Evolutionary conservation across 2,113 vertebrate genomes (phyloP), one percentile per base, ranked within the genome.

Genomic region (Petromus typicus): DNA sequence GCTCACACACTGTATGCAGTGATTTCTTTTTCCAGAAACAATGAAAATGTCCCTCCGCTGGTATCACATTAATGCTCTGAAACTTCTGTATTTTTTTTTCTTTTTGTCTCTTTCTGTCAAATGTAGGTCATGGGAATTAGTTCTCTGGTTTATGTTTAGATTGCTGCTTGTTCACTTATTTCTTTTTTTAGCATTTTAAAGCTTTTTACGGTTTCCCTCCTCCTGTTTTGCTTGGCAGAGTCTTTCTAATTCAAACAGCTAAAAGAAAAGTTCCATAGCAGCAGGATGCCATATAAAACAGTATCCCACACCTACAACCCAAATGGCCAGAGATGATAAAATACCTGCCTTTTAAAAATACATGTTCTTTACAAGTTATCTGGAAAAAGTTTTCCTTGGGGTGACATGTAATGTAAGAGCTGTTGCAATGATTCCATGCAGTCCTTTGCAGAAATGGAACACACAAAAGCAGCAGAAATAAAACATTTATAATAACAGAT

Each of bases 241-340:
- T 5, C 82, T 93, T 95, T 97, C 95, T 97, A 79, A 96, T 89
- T 97, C 91, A 97, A 97, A 97, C 80, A 93, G 90, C 97, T 97
- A 86, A 90, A 98, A 98, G 97, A 96, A 97, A 97, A 96, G 90
- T 96, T 98, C 96, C 92, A 82, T 89, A 30, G 98, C 98, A 98
- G 97, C 95, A 57, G 98, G 96, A 93, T 98, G 98, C 98, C 98
- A 97, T 98, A 82, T 98, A 98, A 98, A 98, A 98, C 98, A 98
- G 98, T 97, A 98, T 98, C 97, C 98, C 96, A 97, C 97, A 98
- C 97, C 97, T 98, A 96, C 97, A 97, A 97, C 91, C 79, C 95
- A 96, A 97, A 97, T 37, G 40, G 92, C 93, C 94, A 98, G 96
- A 97, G 96, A 98, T 98, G 98, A 98, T 98, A 98, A 98, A 97